Percentiles rank a stretch among this genome's conserved stretches.
phyloP scores from a whole-genome alignment of 2,113 vertebrate genomes.

The Corydoras sp. region DNA sequence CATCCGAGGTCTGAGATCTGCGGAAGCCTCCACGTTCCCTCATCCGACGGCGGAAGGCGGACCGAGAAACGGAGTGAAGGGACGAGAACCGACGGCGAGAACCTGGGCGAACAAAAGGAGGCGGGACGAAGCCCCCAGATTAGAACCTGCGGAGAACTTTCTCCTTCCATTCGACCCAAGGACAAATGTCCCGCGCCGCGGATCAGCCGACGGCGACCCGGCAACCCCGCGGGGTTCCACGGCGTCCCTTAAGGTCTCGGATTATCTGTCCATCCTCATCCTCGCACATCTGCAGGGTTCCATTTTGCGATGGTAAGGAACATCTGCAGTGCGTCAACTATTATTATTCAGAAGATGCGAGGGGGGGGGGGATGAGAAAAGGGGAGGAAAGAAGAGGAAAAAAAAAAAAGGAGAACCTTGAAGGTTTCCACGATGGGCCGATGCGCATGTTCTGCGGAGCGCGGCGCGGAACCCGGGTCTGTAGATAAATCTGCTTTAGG shows the following conservation, averaged over 20 bases:
- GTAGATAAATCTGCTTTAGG: conserved; percentile 25
- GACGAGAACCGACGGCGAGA: not conserved
- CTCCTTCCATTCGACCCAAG: too few species aligned
- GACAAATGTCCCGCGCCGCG: too few species aligned
- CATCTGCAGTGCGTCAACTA: not conserved
- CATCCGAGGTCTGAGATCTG: conserved; percentile 11
- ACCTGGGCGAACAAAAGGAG: conserved; percentile 14
- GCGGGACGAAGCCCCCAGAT: not conserved
- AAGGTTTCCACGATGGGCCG: conserved; percentile 10
- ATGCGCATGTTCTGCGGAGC: conserved; percentile 1
- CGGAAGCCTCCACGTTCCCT: conserved; percentile 11
- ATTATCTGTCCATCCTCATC: not conserved
- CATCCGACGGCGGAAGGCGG: conserved; percentile 14
- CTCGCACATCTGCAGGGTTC: not conserved
- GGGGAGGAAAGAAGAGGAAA: too few species aligned
- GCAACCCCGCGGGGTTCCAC: too few species aligned
- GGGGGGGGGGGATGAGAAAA: too few species aligned
- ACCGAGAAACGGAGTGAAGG: conserved; percentile 3
- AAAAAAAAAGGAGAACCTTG: not conserved
- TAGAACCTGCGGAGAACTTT: not conserved
- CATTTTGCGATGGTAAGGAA: not conserved
- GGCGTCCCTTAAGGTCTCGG: not conserved
- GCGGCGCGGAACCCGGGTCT: conserved; percentile 3
- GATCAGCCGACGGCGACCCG: too few species aligned
- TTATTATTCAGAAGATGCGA: conserved; percentile 5